Percentiles rank a stretch among this genome's conserved stretches.
Conservation (phyloP, 2,888 invertebrate species). For the Cataglyphis altisquamis region DNA sequence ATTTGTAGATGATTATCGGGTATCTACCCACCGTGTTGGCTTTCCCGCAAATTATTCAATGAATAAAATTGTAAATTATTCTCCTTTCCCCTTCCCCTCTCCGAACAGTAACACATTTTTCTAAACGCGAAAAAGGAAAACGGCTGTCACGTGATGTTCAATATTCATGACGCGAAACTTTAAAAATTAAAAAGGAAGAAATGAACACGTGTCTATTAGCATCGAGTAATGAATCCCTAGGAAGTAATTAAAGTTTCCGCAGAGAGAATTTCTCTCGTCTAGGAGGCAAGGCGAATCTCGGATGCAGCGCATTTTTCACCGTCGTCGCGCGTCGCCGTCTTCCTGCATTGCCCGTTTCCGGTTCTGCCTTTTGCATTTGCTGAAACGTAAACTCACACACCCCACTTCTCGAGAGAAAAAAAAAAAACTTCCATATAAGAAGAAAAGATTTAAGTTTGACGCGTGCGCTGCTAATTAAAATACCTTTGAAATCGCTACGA, state of each 20-base stretch:
- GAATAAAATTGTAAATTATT: constrained; percentile 39
- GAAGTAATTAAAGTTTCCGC: constrained; percentile 85
- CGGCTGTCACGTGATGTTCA: constrained; percentile 74
- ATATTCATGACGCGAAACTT: constrained; percentile 80
- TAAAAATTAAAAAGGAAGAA: constrained; percentile 72
- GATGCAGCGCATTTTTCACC: constrained; percentile 77
- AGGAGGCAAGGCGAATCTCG: constrained; percentile 63
- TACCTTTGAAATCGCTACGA: neutral
- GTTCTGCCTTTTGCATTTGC: constrained; percentile 39
- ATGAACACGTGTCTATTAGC: constrained; percentile 83
- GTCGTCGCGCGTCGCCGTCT: constrained; percentile 50
- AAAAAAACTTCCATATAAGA: neutral
- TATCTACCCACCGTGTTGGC: neutral
- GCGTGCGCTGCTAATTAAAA: neutral
- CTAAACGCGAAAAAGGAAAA: constrained; percentile 52
- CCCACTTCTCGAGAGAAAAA: neutral
- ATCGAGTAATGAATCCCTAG: constrained; percentile 83
- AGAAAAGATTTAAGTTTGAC: neutral
- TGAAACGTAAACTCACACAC: constrained; percentile 35
- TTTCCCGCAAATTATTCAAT: constrained; percentile 39
- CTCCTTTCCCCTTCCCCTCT: neutral
- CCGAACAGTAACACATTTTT: constrained; percentile 52
- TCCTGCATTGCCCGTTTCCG: constrained; percentile 62
- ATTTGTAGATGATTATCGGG: neutral
- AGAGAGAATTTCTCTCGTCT: constrained; percentile 76